Evolutionary conservation across 2,888 invertebrate genomes (phyloP), one percentile per base, ranked within the genome.

Genomic region (Acleris cristana): DNA sequence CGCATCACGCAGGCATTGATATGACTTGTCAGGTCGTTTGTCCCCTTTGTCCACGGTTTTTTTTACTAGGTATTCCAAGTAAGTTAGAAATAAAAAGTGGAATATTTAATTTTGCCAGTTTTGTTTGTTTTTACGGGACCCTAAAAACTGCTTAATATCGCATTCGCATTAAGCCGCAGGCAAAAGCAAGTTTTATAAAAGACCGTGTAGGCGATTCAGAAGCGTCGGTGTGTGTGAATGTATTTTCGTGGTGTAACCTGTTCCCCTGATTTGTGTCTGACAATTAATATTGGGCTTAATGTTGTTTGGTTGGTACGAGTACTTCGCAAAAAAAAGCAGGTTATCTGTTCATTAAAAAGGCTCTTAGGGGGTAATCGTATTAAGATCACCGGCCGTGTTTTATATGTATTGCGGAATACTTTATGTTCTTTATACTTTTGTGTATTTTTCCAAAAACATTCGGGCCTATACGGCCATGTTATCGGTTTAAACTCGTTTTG

Each of bases 281-380:
- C 65, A 61, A 65, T 61, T 61, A 56, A 61, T 57, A 61, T 51
- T 21, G 52, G 30, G 51, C 51, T 51, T 65, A 44, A 61, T 65
- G 60, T 61, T 51, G 44, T 61, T 61, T 56, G 56, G 60, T 51
- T 55, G 59, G 60, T 56, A 56, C 60, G n/a, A n/a, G 26, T 55
- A 56, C 60, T 52, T 53, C n/a, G 45, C 52, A 58, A 57, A 64
- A 64, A 49, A 44, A 57, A 64, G 51, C 56, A 51, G 44, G 12
- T 64, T 57, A 19, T 44, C 40, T 55, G 49, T 40, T 57, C 23
- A 19, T 64, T 51, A 52, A 51, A 40, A 14, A 26, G 49, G 14
- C 51, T 64, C 19, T 57, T 23, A 56, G 48, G 19, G 48, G 19
- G 51, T 44, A 52, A 57, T 64, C 57, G 44, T 64, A 57, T 49